A percentile compares a stretch with the other conserved stretches of the same genome.
Conservation (phyloP, 2,888 invertebrate species). For the Vannuccia rotundouncinata region DNA sequence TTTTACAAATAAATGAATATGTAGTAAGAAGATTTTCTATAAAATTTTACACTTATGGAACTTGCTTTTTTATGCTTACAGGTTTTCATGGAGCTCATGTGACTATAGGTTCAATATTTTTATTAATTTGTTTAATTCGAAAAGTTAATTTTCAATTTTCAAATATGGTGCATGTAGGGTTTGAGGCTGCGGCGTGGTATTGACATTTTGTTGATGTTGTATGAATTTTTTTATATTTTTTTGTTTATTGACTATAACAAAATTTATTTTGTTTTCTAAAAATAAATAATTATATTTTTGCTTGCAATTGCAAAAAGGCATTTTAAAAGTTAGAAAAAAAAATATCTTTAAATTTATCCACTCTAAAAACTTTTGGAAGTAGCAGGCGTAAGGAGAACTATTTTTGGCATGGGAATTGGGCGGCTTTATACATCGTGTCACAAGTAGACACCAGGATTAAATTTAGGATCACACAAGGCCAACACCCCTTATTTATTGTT, state of each 20-base stretch:
- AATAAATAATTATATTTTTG: background rate
- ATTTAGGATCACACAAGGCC: background rate
- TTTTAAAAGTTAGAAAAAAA: background rate
- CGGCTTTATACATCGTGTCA: background rate
- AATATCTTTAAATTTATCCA: background rate
- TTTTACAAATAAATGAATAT: constrained; percentile 67
- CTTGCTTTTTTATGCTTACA: constrained; percentile 68
- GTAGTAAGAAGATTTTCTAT: constrained; percentile 63
- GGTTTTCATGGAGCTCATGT: constrained; percentile 72
- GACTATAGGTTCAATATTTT: constrained; percentile 63
- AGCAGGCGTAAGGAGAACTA: background rate
- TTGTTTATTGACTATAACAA: constrained; percentile 67
- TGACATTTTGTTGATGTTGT: constrained; percentile 67
- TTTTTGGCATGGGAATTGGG: background rate
- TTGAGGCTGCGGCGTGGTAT: constrained; percentile 66
- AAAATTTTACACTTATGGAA: constrained; percentile 64
- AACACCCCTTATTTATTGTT: background rate
- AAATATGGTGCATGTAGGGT: constrained; percentile 62
- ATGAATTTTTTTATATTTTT: constrained; percentile 63
- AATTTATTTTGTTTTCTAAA: constrained; percentile 54
- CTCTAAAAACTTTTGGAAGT: background rate
- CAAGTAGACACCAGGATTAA: background rate
- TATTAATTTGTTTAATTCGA: constrained; percentile 46
- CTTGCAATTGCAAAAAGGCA: background rate
- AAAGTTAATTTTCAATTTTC: constrained; percentile 47